Evolutionary conservation across 2,797 vertebrate genomes (phyloP), one percentile per base, ranked within the genome.

Genomic region (Pseudomugil tenellus): DNA sequence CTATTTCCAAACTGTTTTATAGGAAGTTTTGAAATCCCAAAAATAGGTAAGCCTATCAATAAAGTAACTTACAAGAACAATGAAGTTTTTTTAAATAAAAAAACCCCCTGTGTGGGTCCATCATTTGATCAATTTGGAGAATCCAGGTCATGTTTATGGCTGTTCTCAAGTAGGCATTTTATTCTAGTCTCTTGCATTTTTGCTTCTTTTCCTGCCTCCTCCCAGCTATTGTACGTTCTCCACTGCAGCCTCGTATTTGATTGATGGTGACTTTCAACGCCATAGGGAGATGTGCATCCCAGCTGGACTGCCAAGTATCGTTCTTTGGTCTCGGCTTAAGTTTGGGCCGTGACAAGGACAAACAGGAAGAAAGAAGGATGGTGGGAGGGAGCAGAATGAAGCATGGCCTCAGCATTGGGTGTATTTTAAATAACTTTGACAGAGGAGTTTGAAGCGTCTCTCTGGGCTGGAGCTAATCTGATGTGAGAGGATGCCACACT

Each of bases 341-440:
- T 90, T 89, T 87, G 77, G 81, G 68, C 82, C 46, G 21, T 80
- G 89, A 85, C 92, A 91, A 92, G 91, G 90, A 89, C 87, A 34
- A 87, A 80, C 56, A 16, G 75, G 48, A 83, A 77, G 77, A 80
- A 63, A 78, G 83, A 86, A 75, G 76, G 85, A 84, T 81, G 77
- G 82, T 46, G 76, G 77, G 87, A 79, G 86, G 78, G 81, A 78
- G 80, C 52, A 51, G 77, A 68, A 39, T 3, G 37, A 69, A 81
- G 70, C 74, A 35, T 55, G 84, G 83, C 89, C 84, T 86, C 74
- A 14, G 83, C 63, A 25, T 90, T 79, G 67, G 72, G 90, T 89
- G 84, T 81, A 89, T 92, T 92, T 92, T 94, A 92, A 94, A 93
- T 93, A 93, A 94, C 90, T 92, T 92, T 93, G 93, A 92, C 91